Evolutionary conservation across 2,888 invertebrate genomes (phyloP), one percentile per base, ranked within the genome.

Genomic region (Cordilura impudica): DNA sequence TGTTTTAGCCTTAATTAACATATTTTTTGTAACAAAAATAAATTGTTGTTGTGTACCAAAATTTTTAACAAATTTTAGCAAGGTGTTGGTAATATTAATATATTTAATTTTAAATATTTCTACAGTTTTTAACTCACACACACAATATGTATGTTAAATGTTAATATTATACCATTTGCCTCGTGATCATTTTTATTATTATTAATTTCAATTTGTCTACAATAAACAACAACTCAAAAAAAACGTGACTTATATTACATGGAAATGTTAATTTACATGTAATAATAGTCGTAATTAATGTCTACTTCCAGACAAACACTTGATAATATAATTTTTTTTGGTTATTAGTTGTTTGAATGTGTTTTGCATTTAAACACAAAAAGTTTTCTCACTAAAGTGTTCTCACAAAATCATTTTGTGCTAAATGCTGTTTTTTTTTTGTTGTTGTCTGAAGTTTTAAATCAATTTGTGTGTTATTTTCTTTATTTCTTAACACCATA

Each of bases 221-320:
- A 45, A 23, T 61, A 56, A 29, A 26, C 35, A 1, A 35, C 7
- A 35, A 35, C 35, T 12, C 10, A 35, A 56, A 73, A 51, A 31
- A 58, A 76, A 54, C 10, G 54, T 66, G 54, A 49, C 53, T 66
- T 45, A 66, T 31, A 53, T 75, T 76, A 54, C 29, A 56, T 73
- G 72, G 63, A 73, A 73, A 65, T 69, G 65, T 73, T 73, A 78
- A 78, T 78, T 78, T 69, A 69, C 35, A 58, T 53, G 53, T 47
- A 58, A 69, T 73, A 78, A 65, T 61, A 66, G n/a, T 43, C 56
- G 2, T 65, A 63, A 78, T 73, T 58, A 69, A 56, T 43, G 45
- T 61, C 67, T 69, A 39, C 35, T 35, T 39, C 54, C 66, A 60
- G 71, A 77, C 61, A 49, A 51, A 18, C 43, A 63, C 43, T 78